These are phyloP conservation scores for Melikaiella ostensackeni DNA, from an alignment of 2,888 invertebrate species.

Conservation along the genomic window DNA sequence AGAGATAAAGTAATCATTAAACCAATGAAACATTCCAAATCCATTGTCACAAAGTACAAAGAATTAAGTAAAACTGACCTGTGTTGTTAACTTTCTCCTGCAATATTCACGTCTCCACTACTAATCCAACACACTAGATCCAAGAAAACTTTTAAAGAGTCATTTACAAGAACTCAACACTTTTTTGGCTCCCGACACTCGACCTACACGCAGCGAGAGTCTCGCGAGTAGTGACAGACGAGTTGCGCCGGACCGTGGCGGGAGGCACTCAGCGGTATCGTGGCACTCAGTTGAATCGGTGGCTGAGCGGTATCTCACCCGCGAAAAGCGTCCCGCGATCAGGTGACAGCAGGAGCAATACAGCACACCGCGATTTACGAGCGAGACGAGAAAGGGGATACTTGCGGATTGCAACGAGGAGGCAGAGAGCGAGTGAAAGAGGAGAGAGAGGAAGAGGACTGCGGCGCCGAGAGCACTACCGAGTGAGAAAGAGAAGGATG, in stretches of 20 bases:
- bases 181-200: neutral
- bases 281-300: slow-evolving; percentile 68
- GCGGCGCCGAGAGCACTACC: slow-evolving; percentile 44
- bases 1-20: neutral
- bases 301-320: slow-evolving; percentile 73
- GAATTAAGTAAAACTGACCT: slow-evolving; percentile 21
- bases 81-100: neutral
- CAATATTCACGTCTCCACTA: neutral
- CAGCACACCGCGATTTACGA: slow-evolving; percentile 59
- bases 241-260: slow-evolving; percentile 23
- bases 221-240: slow-evolving; percentile 28
- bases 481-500: slow-evolving; percentile 48
- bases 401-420: slow-evolving; percentile 37
- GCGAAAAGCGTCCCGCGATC: slow-evolving; percentile 75
- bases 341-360: slow-evolving; percentile 69
- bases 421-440: slow-evolving; percentile 53
- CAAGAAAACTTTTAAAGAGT: neutral
- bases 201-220: slow-evolving; percentile 35
- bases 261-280: slow-evolving; percentile 50
- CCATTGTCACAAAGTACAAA: neutral
- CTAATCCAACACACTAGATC: neutral
- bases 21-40: neutral
- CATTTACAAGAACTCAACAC: neutral
- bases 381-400: slow-evolving; percentile 49
- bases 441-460: slow-evolving; percentile 46